Evolutionary conservation across 2,888 invertebrate genomes (phyloP), one percentile per base, ranked within the genome.

Genomic region (Drosophila phalerata): DNA sequence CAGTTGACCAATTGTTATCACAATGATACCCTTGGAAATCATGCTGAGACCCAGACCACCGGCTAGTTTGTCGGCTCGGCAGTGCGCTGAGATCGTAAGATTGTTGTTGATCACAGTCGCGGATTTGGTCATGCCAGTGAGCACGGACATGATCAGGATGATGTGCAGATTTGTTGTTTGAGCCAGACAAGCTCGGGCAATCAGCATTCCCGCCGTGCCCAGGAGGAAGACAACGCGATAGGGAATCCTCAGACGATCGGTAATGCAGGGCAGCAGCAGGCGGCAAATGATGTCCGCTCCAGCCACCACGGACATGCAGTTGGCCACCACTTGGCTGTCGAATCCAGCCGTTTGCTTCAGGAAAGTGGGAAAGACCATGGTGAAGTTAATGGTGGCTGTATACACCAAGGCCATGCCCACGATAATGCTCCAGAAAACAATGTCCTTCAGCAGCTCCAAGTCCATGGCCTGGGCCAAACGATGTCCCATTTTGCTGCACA

Each of bases 21-120:
- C 95, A 34, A 95, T 93, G 2, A 96, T 87, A 3, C 96, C 96
- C 93, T 96, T 96, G 0, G 94, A 93, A 51, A 96, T 93, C 96
- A 96, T 96, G 75, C 95, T 96, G 2, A 96, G 92, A 0, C 96
- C 96, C 2, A 96, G 93, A 0, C 96, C 96, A 0, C 95, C 95
- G 0, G 96, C 95, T 0, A 96, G 84, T 77, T 94, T 93, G 9
- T 93, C 95, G 69, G 94, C 93, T 13, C 93, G 92, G 74, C 94
- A 95, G 85, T 95, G 93, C 74, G 95, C 95, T 0, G 96, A 95
- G 52, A 96, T 94, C 0, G 95, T 94, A 43, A 96, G 93, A 88
- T 95, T 96, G 85, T 96, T 95, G 73, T 95, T 95, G 0, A 96
- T 95, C n/a, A 96, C 95, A 0, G 96, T 94, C 83, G 95, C 94